phyloP scores from a whole-genome alignment of 2,888 invertebrate genomes.

The Drosophila mayaguana region DNA sequence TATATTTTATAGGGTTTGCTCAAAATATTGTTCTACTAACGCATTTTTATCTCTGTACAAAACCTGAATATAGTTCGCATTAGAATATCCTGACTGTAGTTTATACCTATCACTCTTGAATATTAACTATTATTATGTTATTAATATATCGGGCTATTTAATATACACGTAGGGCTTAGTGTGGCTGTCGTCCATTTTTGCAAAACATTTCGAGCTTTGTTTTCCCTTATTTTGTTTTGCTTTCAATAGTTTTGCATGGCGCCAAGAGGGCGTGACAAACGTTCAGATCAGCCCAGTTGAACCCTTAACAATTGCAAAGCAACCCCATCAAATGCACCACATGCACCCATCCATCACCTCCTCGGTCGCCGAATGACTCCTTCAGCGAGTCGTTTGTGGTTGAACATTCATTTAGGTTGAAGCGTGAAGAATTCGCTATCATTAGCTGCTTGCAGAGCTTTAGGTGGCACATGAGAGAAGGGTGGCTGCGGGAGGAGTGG shows the following conservation, averaged over 20 bases:
- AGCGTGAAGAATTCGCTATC: conserved; percentile 39
- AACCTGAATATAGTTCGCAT: neutral
- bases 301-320: conserved; percentile 24
- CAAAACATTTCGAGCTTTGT: neutral
- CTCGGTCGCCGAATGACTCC: neutral
- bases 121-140: too few species aligned
- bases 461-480: neutral
- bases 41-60: neutral
- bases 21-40: neutral
- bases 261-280: conserved; percentile 60
- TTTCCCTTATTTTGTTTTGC: neutral
- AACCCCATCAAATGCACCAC: conserved; percentile 1
- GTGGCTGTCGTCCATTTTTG: neutral
- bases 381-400: conserved; percentile 15
- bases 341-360: conserved; percentile 2
- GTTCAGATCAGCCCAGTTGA: conserved; percentile 14
- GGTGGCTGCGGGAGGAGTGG: too few species aligned
- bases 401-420: conserved; percentile 46
- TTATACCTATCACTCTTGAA: too few species aligned
- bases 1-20: neutral
- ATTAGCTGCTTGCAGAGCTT: conserved; percentile 42
- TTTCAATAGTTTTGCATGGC: conserved; percentile 32
- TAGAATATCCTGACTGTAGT: too few species aligned
- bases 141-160: neutral
- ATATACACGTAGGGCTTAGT: neutral